Conservation (phyloP, 2,888 invertebrate genomes). For the Leptinotarsa tumamoca region DNA sequence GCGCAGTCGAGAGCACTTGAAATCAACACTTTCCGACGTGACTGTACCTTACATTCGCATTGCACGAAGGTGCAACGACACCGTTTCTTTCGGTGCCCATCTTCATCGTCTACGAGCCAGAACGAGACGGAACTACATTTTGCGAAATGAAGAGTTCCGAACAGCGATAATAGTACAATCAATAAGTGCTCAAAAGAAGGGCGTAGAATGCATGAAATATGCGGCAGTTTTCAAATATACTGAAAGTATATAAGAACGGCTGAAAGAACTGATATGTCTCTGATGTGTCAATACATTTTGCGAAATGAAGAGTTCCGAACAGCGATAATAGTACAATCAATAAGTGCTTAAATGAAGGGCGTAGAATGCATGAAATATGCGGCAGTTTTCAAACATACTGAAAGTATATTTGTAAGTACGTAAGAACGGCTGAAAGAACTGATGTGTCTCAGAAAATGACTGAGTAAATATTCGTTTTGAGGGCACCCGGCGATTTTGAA, state of each 20-base stretch:
- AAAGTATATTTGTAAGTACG: too few species aligned
- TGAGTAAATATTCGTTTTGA: too few species aligned
- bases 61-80: conserved; percentile 62
- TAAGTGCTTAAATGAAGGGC: conserved; percentile 37
- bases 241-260: too few species aligned
- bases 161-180: conserved; percentile 19
- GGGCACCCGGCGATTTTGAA: too few species aligned
- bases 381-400: too few species aligned
- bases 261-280: too few species aligned
- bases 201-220: too few species aligned
- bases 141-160: conserved; percentile 34
- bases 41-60: conserved; percentile 55
- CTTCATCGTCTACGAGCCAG: conserved; percentile 23
- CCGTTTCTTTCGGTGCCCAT: conserved; percentile 53
- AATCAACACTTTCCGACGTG: conserved; percentile 49
- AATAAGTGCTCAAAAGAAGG: conserved; percentile 37
- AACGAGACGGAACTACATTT: conserved; percentile 29
- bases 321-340: conserved; percentile 9
- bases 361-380: too few species aligned
- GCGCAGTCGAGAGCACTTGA: conserved; percentile 18
- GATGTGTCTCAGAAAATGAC: too few species aligned
- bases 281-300: too few species aligned
- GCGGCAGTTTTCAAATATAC: too few species aligned
- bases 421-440: too few species aligned
- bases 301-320: conserved; percentile 35